Evolutionary conservation across 2,797 vertebrate species (phyloP), one percentile per base, ranked within the genome.

Genomic region (Lepilemur septentrionalis): DNA sequence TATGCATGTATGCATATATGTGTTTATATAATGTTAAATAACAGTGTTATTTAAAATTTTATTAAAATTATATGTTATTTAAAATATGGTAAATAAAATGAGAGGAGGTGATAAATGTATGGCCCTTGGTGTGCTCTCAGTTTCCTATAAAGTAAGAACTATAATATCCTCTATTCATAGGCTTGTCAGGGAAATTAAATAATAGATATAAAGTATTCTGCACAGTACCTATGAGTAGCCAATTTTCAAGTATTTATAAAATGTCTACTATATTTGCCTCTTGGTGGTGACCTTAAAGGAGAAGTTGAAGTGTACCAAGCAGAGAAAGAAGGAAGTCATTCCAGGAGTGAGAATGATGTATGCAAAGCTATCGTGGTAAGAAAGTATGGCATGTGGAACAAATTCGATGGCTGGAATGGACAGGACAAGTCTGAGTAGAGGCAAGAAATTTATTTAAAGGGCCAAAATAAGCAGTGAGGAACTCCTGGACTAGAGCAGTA

Each of bases 81-180:
- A 70, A 81, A n/a, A 48, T 10, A 91, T 70, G 38, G 72, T 35
- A 59, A 80, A 69, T 52, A 22, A 65, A 50, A 70, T 30, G 81
- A 86, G 73, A 93, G 3, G n/a, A 18, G 18, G 48, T 76, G 10
- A 50, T 57, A 76, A 61, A 61, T n/a, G 23, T 73, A 84, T 59
- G n/a, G 83, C 30, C 38, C 90, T 15, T n/a, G 65, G 3, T 23
- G 41, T 13, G 20, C 35, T 65, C 86, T 72, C n/a, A 7, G 61
- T 78, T 95, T 93, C 61, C 30, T 57, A 73, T 17, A 83, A 79
- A 95, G 91, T 32, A 22, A 88, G 22, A 93, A 30, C 55, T 86
- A 13, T 23, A 78, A 57, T 7, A 78, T 35, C 61, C 14, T 94
- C 86, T 82, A 92, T 63, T 50, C n/a, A 73, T 1, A 92, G 69